Evolutionary conservation across 2,888 invertebrate species (phyloP), one percentile per base, ranked within the genome.

Genomic region (Hetaerina titia): DNA sequence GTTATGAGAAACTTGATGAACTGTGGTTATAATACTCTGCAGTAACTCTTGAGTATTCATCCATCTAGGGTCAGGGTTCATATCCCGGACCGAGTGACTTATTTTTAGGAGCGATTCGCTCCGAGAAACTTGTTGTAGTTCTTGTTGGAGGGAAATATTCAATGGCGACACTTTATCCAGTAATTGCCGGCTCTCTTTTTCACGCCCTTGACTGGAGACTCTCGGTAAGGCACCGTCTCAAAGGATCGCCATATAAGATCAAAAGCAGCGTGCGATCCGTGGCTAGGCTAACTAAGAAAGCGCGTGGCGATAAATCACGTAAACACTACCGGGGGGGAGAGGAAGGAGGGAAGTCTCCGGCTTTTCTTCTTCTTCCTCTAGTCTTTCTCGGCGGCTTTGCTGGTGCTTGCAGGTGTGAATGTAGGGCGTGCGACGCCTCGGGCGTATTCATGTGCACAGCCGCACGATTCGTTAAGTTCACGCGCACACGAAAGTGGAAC

Each of bases 171-270:
- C 15, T 31, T 81, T 13, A 81, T 31, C 81, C 11, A 31, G 31
- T 31, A 31, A 81, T 81, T 11, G 31, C 31, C 31, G 13, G 31
- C 69, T 9, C 81, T 11, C 81, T 22, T 81, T 81, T 81, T 81
- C 81, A 31, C 81, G 13, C 81, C 25, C 13, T 81, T 31, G 81
- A 11, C 13, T 7, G 25, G 13, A 13, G 25, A 31, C 81, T 81
- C 69, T 8, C 4, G n/a, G 81, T 25, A 31, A 81, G 25, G 31
- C 81, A 15, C 13, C 15, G 8, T 45, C 13, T 81, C 15, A 11
- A 15, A n/a, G n/a, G n/a, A 22, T 81, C 81, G 31, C 81, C 81
- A 81, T 81, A 81, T 81, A 81, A 81, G 81, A 81, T 31, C 81
- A 81, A 31, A 81, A 81, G 81, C 81, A 15, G 22, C 19, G 22